A percentile compares a stretch with the other conserved stretches of the same genome.
These are phyloP conservation scores for Agapetus fuscipes DNA, from an alignment of 2,888 invertebrate genomes.

Conservation along the genomic window DNA sequence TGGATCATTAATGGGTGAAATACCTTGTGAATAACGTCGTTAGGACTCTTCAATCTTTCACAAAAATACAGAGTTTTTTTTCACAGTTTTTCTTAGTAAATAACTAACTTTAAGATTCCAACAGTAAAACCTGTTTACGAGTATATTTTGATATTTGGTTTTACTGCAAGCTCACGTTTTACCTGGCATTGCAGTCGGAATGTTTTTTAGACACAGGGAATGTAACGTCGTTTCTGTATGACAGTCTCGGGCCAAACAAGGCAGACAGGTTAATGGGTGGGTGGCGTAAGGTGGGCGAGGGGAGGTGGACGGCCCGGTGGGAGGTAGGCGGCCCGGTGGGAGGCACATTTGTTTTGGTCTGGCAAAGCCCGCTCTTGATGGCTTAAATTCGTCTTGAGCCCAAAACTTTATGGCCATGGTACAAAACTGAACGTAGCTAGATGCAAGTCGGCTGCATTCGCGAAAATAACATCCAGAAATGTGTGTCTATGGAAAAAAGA, in stretches of 20 bases:
- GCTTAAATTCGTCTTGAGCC: conserved; percentile 22
- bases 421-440: too few relatives aligned
- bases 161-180: too few relatives aligned
- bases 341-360: conserved; percentile 22
- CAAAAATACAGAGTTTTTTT: too few relatives aligned
- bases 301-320: conserved; percentile 2
- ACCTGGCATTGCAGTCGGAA: background rate
- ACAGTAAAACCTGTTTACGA: too few relatives aligned
- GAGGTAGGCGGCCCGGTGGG: conserved; percentile 2
- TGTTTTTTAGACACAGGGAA: background rate
- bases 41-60: too few relatives aligned
- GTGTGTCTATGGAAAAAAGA: too few relatives aligned
- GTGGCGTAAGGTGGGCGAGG: conserved; percentile 17
- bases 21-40: too few relatives aligned
- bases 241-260: conserved; percentile 16
- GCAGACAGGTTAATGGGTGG: conserved; percentile 23
- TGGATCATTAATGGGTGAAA: too few relatives aligned
- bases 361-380: conserved; percentile 20
- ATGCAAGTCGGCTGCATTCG: too few relatives aligned
- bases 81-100: too few relatives aligned
- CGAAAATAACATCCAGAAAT: too few relatives aligned
- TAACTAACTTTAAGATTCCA: too few relatives aligned
- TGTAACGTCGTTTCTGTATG: background rate
- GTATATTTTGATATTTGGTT: background rate
- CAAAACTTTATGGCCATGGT: conserved; percentile 16